Percentiles rank a stretch among this genome's conserved stretches.
Evolutionary conservation across 2,888 invertebrate genomes (phyloP).

Genomic region (Hydraecia micacea): DNA sequence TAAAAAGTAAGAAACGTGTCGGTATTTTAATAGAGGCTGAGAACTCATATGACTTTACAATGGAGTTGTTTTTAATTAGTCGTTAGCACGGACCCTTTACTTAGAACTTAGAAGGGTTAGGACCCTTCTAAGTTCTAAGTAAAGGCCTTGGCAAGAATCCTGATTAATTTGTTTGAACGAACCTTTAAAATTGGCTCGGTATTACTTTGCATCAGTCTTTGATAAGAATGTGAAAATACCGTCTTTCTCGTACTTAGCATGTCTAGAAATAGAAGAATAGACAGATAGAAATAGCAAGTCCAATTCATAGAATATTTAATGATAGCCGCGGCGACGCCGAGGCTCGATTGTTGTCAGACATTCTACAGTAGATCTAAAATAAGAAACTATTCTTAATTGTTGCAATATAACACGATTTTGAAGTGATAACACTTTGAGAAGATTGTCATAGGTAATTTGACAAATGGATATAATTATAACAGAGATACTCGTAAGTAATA

Average conservation of each 20-base stretch:
- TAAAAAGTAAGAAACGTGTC: constrained; percentile 27
- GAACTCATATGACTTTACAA: constrained; percentile 36
- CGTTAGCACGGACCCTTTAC: constrained; percentile 29
- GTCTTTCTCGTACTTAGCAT: background rate
- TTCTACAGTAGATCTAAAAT: constrained; percentile 6
- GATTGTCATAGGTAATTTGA: background rate
- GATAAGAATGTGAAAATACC: background rate
- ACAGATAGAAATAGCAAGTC: constrained; percentile 3
- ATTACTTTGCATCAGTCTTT: background rate
- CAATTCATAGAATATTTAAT: constrained; percentile 12
- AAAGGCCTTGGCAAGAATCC: constrained; percentile 33
- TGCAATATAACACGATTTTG: background rate
- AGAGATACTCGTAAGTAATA: no score
- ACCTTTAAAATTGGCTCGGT: constrained; percentile 7
- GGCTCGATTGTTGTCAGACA: constrained; percentile 2
- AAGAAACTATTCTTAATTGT: background rate
- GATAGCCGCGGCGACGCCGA: background rate
- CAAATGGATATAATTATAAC: background rate
- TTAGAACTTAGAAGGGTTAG: no score
- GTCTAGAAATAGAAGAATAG: constrained; percentile 19
- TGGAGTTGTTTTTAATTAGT: constrained; percentile 43
- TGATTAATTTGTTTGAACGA: constrained; percentile 23
- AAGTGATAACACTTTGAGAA: background rate
- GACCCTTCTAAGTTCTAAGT: no score
- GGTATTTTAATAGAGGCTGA: constrained; percentile 46